phyloP scores from a whole-genome alignment of 1,140 invertebrate genomes.

The Grapholita molesta region DNA sequence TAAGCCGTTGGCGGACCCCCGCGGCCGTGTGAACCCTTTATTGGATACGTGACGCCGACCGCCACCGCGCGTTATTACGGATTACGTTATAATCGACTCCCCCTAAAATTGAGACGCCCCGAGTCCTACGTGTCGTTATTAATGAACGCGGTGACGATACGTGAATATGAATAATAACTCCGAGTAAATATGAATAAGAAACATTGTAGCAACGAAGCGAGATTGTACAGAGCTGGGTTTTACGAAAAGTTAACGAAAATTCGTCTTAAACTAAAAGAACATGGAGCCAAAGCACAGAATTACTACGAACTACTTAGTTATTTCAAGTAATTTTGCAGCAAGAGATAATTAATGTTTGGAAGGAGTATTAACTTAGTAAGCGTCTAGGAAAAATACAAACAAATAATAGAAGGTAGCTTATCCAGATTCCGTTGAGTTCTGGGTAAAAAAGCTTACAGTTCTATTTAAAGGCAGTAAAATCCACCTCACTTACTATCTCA shows the following conservation, averaged over 20 bases:
- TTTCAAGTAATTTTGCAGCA: background rate
- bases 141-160: background rate
- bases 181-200: background rate
- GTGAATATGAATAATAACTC: background rate
- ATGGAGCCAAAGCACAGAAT: background rate
- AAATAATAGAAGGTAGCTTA: no score
- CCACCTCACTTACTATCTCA: no score
- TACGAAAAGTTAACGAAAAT: background rate
- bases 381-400: no score
- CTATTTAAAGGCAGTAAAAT: no score
- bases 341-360: background rate
- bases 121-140: background rate
- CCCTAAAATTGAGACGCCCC: constrained; percentile 21
- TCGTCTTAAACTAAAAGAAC: background rate
- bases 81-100: constrained; percentile 34
- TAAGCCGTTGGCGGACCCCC: background rate
- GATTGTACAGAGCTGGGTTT: background rate
- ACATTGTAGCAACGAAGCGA: background rate
- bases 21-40: constrained; percentile 21
- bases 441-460: no score
- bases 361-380: background rate
- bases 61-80: constrained; percentile 34
- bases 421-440: no score
- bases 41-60: constrained; percentile 37
- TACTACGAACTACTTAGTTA: no score